Evolutionary conservation across 2,888 invertebrate species (phyloP).

Genomic region (Drosophila cyrtoloma): DNA sequence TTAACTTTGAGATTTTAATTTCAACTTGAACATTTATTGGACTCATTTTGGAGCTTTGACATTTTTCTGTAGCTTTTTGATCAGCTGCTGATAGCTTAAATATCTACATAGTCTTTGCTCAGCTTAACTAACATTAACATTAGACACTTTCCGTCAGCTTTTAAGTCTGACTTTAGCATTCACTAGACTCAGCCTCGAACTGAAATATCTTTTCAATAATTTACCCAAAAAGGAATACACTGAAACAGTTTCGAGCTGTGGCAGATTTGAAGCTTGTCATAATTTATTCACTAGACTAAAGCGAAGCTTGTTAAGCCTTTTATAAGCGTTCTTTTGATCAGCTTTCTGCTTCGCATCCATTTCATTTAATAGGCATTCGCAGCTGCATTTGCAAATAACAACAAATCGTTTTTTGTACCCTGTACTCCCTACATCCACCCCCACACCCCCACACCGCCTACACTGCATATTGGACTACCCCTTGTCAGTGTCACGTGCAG

Average conservation of each 20-base stretch:
- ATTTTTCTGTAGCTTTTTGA: not conserved
- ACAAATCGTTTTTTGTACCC: slow-evolving; percentile 21
- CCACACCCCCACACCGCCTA: not conserved
- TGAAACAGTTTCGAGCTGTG: not conserved
- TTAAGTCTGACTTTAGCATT: not conserved
- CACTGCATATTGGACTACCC: not conserved
- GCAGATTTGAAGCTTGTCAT: not conserved
- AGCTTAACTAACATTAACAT: not conserved
- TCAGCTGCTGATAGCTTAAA: not conserved
- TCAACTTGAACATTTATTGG: not conserved
- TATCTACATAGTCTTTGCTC: too few relatives aligned
- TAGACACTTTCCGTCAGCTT: not conserved
- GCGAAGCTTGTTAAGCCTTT: not conserved
- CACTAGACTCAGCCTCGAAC: not conserved
- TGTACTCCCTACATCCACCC: not conserved
- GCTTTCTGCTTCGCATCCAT: not conserved
- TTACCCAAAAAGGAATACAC: not conserved
- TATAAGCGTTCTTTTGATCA: not conserved
- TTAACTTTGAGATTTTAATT: not conserved
- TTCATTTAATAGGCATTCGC: slow-evolving; percentile 2
- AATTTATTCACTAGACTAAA: not conserved
- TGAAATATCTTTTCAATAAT: not conserved
- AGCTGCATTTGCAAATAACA: slow-evolving; percentile 5
- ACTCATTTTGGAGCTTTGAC: not conserved
- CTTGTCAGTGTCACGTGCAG: slow-evolving; percentile 22